A percentile compares a stretch with the other conserved stretches of the same genome.
Conservation (phyloP, 2,113 vertebrate genomes). For the Penelope pileata region DNA sequence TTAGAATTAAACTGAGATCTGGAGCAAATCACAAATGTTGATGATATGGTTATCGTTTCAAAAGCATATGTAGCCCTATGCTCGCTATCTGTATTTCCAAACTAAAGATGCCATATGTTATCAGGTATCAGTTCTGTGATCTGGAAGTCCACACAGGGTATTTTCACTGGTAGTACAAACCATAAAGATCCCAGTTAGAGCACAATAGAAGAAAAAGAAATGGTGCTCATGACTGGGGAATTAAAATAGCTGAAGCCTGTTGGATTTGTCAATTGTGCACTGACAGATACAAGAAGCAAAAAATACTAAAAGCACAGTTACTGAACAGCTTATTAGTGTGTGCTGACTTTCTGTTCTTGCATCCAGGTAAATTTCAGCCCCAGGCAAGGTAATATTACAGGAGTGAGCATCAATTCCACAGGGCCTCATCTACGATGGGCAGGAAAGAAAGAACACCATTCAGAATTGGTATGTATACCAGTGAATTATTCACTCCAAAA, state of each 20-base stretch:
- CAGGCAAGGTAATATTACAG: not conserved
- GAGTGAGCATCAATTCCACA: not conserved
- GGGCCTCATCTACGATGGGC: not conserved
- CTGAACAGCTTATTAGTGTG: not conserved
- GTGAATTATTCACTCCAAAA: not conserved
- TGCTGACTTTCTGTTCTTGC: not conserved
- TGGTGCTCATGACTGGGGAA: not conserved
- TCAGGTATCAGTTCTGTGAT: not conserved
- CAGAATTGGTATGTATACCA: not conserved
- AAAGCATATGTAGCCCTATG: not conserved
- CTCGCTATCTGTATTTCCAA: not conserved
- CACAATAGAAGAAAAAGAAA: not conserved
- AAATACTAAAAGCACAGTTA: not conserved
- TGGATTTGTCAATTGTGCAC: not conserved
- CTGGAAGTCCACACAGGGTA: not conserved
- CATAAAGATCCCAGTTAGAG: not conserved
- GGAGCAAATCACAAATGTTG: not conserved
- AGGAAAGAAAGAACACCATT: not conserved
- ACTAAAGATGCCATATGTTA: not conserved
- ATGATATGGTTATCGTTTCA: not conserved
- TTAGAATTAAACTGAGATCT: not conserved
- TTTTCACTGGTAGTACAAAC: not conserved
- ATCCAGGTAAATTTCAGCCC: not conserved
- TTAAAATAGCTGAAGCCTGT: not conserved
- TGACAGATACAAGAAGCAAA: not conserved